Evolutionary conservation across 2,113 vertebrate genomes (phyloP).

Genomic region (Australoheros scitulus): DNA sequence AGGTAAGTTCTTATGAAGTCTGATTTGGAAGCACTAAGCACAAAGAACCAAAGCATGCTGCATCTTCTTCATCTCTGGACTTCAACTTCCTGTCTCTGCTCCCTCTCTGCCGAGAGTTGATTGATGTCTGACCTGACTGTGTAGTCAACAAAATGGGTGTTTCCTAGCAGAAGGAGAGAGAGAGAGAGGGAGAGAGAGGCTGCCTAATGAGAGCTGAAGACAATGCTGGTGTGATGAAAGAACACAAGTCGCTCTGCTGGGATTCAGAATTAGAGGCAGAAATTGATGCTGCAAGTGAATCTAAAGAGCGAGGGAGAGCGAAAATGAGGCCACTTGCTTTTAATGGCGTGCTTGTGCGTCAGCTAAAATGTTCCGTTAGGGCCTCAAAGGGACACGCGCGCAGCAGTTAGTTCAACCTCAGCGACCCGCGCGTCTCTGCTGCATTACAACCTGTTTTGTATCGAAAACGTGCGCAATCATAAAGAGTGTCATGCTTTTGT

Average conservation of each 20-base stretch:
- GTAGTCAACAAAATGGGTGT: conserved; percentile 24
- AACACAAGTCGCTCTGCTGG: conserved; percentile 40
- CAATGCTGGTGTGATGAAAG: conserved; percentile 59
- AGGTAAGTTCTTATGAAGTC: no score
- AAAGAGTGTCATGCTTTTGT: neutral
- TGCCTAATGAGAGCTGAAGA: conserved; percentile 60
- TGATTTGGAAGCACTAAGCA: neutral
- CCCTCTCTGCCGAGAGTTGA: conserved; percentile 23
- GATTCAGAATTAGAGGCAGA: conserved; percentile 53
- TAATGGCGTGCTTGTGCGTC: conserved; percentile 22
- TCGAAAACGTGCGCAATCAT: neutral
- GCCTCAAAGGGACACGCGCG: neutral
- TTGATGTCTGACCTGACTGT: conserved; percentile 39
- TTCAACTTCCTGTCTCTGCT: neutral
- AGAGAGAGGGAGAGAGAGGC: neutral
- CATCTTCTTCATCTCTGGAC: conserved; percentile 7
- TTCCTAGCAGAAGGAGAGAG: conserved; percentile 15
- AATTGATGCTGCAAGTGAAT: conserved; percentile 59
- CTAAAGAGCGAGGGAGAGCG: conserved; percentile 21
- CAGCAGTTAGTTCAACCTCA: neutral
- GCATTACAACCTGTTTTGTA: neutral
- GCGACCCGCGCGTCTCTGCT: neutral
- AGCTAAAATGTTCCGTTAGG: conserved; percentile 19
- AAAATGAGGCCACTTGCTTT: conserved; percentile 52
- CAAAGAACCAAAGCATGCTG: conserved; percentile 3